These are phyloP conservation scores for Kobus ellipsiprymnus DNA, from an alignment of 2,113 vertebrate genomes.

Conservation along the genomic window DNA sequence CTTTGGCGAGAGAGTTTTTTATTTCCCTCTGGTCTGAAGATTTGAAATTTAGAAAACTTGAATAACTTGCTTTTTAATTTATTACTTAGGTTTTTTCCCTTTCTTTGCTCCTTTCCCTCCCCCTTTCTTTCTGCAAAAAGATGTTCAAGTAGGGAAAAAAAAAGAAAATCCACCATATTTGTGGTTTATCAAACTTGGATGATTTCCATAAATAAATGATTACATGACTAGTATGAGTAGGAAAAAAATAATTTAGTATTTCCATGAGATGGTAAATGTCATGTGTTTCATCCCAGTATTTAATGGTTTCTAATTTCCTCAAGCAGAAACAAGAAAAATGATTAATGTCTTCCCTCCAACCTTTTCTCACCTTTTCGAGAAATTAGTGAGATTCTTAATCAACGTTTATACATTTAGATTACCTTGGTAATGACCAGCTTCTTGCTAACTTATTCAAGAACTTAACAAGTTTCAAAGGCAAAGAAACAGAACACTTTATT, in stretches of 20 bases:
- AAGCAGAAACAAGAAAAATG: not conserved
- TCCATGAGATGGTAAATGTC: not conserved
- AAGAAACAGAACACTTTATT: conserved; percentile 84
- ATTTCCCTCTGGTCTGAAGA: not conserved
- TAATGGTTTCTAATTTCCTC: not conserved
- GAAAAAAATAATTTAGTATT: not conserved
- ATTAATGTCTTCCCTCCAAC: not conserved
- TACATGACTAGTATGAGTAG: not conserved
- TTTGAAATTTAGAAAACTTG: not conserved
- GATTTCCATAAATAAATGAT: not conserved
- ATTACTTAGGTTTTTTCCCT: not conserved
- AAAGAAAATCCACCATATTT: not conserved
- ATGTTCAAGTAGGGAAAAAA: not conserved
- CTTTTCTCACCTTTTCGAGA: not conserved
- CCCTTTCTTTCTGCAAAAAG: not conserved
- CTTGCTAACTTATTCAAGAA: conserved; percentile 72
- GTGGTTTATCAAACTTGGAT: not conserved
- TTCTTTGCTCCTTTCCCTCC: not conserved
- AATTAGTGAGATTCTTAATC: not conserved
- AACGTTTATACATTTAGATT: not conserved
- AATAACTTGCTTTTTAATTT: not conserved
- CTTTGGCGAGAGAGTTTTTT: not conserved
- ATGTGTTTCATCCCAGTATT: not conserved
- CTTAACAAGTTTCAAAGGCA: conserved; percentile 76
- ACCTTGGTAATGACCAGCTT: conserved; percentile 35